A percentile compares a stretch with the other conserved stretches of the same genome.
phyloP scores from a whole-genome alignment of 2,113 vertebrate genomes.

The Hippocampus mohnikei region DNA sequence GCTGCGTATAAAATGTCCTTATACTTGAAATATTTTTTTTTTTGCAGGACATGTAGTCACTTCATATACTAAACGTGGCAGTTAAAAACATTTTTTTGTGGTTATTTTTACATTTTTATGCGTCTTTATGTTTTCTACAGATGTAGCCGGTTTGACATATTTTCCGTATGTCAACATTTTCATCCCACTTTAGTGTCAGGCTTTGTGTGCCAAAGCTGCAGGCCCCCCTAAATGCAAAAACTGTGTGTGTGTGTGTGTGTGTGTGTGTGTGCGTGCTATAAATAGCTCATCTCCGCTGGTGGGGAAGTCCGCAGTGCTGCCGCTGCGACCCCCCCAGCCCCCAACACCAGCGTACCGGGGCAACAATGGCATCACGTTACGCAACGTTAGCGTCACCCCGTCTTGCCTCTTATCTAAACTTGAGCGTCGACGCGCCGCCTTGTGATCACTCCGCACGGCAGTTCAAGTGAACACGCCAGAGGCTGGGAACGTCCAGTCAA shows the following conservation, averaged over 20 bases:
- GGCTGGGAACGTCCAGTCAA: background rate
- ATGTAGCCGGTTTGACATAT: background rate
- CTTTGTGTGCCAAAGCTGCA: background rate
- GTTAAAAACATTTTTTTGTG: background rate
- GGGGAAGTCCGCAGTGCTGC: constrained; percentile 67
- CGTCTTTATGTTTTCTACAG: background rate
- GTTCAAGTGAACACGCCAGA: background rate
- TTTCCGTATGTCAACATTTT: background rate
- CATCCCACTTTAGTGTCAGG: background rate
- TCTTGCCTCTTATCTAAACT: background rate
- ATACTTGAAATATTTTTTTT: background rate
- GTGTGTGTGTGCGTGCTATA: constrained; percentile 48
- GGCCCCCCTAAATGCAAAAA: background rate
- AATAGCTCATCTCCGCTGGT: constrained; percentile 63
- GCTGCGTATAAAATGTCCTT: background rate
- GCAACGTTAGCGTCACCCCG: background rate
- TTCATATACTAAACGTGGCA: background rate
- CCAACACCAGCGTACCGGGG: constrained; percentile 23
- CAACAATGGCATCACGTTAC: background rate
- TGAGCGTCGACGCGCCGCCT: background rate
- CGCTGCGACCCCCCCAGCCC: constrained; percentile 23
- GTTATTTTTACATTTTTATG: background rate
- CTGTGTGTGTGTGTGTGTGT: constrained; percentile 18
- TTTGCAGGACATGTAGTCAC: background rate
- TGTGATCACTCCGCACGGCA: background rate